Evolutionary conservation across 1,140 invertebrate genomes (phyloP).

Genomic region (Phthorimaea operculella): DNA sequence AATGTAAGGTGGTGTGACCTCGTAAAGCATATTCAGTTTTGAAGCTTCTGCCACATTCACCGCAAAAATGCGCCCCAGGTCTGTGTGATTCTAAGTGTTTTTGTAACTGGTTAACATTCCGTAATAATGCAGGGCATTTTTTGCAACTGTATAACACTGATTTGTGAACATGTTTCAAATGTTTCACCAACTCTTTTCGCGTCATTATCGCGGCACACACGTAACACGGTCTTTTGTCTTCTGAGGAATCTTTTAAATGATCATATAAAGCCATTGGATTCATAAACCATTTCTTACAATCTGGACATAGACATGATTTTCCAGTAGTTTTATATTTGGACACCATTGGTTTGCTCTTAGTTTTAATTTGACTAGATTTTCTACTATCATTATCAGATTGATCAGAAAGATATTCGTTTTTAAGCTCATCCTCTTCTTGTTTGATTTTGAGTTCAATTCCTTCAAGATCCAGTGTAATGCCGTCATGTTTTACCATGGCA

Average conservation of each 20-base stretch:
- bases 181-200: slow-evolving; percentile 30
- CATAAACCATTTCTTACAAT: slow-evolving; percentile 38
- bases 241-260: slow-evolving; percentile 44
- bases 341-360: not conserved
- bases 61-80: slow-evolving; percentile 28
- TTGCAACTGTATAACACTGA: slow-evolving; percentile 32
- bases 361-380: not conserved
- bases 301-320: slow-evolving; percentile 27
- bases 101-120: slow-evolving; percentile 19
- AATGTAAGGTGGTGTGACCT: slow-evolving; percentile 36
- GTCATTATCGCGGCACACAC: slow-evolving; percentile 42
- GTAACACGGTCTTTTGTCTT: slow-evolving; percentile 39
- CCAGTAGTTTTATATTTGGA: too few relatives aligned
- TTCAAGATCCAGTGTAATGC: not conserved
- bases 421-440: not conserved
- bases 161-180: slow-evolving; percentile 30
- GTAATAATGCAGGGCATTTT: slow-evolving; percentile 37
- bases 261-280: slow-evolving; percentile 32
- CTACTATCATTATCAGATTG: not conserved
- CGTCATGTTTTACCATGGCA: not conserved
- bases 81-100: slow-evolving; percentile 32
- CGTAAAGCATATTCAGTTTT: slow-evolving; percentile 27
- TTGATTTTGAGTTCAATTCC: not conserved
- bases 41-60: slow-evolving; percentile 43
- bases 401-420: not conserved